Evolutionary conservation across 2,113 vertebrate genomes (phyloP).

Genomic region (Brevimyrus niger): DNA sequence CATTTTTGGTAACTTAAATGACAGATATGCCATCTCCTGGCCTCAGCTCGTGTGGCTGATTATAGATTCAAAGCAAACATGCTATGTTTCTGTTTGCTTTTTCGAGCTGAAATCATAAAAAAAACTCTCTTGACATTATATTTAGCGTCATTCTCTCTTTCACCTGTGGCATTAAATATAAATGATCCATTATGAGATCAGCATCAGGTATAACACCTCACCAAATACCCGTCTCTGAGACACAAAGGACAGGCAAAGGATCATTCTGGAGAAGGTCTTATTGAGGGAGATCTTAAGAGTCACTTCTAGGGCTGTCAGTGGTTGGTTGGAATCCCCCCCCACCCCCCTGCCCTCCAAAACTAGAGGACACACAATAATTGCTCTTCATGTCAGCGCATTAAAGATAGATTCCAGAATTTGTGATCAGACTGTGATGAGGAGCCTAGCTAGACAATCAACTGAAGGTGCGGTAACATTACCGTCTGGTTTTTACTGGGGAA

Average conservation of each 20-base stretch:
- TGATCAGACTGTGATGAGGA: background rate
- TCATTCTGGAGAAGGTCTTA: background rate
- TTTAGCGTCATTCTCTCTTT: background rate
- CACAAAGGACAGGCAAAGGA: background rate
- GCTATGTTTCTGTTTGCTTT: background rate
- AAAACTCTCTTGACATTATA: background rate
- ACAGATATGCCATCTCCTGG: background rate
- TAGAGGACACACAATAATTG: background rate
- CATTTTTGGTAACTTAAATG: background rate
- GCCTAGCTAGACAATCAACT: background rate
- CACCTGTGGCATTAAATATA: background rate
- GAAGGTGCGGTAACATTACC: background rate
- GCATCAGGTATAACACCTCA: background rate
- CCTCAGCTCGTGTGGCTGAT: background rate
- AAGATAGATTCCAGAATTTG: background rate
- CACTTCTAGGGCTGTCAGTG: background rate
- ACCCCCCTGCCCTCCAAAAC: background rate
- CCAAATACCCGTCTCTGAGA: background rate
- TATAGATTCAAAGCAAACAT: background rate
- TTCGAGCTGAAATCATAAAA: background rate
- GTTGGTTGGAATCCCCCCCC: background rate
- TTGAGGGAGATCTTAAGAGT: background rate
- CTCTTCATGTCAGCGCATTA: background rate
- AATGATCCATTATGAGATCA: background rate
- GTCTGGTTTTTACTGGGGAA: background rate